phyloP scores from a whole-genome alignment of 1,140 invertebrate genomes.

The Coenobita brevimanus region DNA sequence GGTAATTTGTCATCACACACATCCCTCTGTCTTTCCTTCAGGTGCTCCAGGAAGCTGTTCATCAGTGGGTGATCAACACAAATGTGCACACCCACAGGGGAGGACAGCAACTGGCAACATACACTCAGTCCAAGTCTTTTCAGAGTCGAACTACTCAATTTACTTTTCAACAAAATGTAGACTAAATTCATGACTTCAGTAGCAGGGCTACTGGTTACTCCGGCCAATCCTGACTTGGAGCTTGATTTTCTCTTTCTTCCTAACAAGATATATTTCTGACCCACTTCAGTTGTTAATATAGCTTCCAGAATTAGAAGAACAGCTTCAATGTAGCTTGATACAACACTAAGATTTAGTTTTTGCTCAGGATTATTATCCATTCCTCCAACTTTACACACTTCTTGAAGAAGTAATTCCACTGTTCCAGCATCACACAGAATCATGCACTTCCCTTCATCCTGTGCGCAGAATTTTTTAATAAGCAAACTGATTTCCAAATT shows the following conservation, averaged over 20 bases:
- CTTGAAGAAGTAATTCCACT: conserved; percentile 45
- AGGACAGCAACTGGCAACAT: conserved; percentile 32
- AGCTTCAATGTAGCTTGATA: conserved; percentile 22
- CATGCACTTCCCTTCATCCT: conserved; percentile 36
- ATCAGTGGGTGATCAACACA: conserved; percentile 49
- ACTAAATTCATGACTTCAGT: conserved; percentile 42
- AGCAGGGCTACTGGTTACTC: conserved; percentile 21
- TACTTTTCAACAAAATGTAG: conserved; percentile 24
- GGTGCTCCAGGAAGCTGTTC: conserved; percentile 36
- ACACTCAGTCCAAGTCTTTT: conserved; percentile 33
- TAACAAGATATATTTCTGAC: conserved; percentile 46
- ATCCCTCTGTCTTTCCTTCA: conserved; percentile 31
- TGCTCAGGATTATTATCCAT: not conserved
- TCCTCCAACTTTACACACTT: conserved; percentile 16
- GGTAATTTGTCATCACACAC: not conserved
- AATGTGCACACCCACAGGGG: conserved; percentile 49
- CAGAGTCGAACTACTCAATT: conserved; percentile 17
- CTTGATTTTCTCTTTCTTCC: conserved; percentile 53
- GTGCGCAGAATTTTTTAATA: conserved; percentile 35
- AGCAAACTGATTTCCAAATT: conserved; percentile 28
- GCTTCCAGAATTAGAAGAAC: conserved; percentile 31
- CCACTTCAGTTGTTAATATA: conserved; percentile 41
- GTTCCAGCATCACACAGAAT: conserved; percentile 53
- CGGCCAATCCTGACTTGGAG: conserved; percentile 46
- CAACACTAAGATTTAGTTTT: not conserved